Evolutionary conservation across 2,113 vertebrate species (phyloP), one percentile per base, ranked within the genome.

Genomic region (Otis tarda): DNA sequence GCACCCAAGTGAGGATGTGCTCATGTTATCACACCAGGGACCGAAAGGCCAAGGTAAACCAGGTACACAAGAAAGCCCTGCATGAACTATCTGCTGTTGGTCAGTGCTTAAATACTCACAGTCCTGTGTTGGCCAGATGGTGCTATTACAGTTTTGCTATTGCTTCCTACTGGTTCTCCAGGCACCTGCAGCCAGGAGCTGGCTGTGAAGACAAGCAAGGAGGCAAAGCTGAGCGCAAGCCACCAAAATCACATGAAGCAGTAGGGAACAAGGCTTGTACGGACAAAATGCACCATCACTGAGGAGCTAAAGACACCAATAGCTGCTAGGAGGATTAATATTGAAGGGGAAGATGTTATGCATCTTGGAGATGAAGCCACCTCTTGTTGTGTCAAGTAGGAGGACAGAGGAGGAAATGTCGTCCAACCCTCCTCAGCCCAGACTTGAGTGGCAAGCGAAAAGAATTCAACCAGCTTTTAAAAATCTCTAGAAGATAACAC

Each of bases 401-500:
- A 70, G 35, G 16, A 68, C 1, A 45, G 68, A 77, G 52, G 33
- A 83, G 17, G 11, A 73, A 79, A 77, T 64, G 33, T 39, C 37
- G 65, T 73, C 61, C 88, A 77, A 31, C 47, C 43, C 79, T 64
- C 74, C 33, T 39, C 18, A 69, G 37, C 55, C 43, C 45, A 33
- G 69, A 50, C 35, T 67, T 73, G 37, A 79, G 67, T 65, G 56
- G 43, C 4, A 20, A 93, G 39, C 27, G 60, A 86, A 91, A 25
- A 65, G 63, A 89, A 94, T 89, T 91, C 68, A 95, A 83, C 24
- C 64, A 87, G 57, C 31, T 73, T 93, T 87, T 87, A 27, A 86
- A 91, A 91, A 78, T 73, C 41, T 67, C 41, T 73, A 69, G 33
- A 86, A 87, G 39, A 63, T 55, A 70, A 23, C 64, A 68, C 37